phyloP scores from a whole-genome alignment of 2,113 vertebrate genomes.

The Bufo bufo region DNA sequence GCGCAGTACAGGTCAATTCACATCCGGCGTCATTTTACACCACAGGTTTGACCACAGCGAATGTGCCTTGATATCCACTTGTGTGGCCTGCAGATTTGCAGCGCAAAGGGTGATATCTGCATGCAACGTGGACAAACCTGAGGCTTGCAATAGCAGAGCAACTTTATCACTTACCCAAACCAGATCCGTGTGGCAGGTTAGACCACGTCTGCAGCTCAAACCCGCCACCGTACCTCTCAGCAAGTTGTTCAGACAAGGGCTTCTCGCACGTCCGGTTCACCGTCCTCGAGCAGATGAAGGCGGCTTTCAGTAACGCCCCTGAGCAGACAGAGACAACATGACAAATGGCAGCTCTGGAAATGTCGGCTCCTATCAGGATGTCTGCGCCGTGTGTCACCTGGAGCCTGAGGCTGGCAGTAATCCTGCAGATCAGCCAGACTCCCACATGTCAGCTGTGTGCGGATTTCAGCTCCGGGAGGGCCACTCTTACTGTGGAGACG shows the following conservation, averaged over 20 bases:
- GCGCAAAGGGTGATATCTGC: no score
- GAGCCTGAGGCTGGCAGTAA: conserved; percentile 89
- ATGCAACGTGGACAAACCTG: no score
- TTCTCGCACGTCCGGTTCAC: conserved; percentile 74
- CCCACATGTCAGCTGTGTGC: conserved; percentile 72
- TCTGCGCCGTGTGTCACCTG: conserved; percentile 71
- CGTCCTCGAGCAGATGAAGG: conserved; percentile 85
- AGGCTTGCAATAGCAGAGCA: no score
- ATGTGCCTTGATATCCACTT: no score
- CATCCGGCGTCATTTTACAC: no score
- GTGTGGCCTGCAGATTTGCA: no score
- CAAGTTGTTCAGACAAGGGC: conserved; percentile 79
- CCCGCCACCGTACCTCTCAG: conserved; percentile 79
- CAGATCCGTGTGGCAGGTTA: conserved; percentile 88
- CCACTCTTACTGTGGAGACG: conserved; percentile 72
- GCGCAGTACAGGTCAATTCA: no score
- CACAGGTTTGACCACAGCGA: no score
- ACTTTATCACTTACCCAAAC: conserved; percentile 82
- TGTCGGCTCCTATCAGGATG: not conserved
- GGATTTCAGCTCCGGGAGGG: conserved; percentile 60
- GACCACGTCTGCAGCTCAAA: conserved; percentile 95
- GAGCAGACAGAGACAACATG: conserved; percentile 13
- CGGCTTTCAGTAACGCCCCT: conserved; percentile 93
- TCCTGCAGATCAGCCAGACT: conserved; percentile 82
- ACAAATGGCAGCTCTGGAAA: not conserved